Percentiles rank a stretch among this genome's conserved stretches.
These are phyloP conservation scores for Bufo gargarizans DNA, from an alignment of 2,113 vertebrate genomes.

Conservation along the genomic window DNA sequence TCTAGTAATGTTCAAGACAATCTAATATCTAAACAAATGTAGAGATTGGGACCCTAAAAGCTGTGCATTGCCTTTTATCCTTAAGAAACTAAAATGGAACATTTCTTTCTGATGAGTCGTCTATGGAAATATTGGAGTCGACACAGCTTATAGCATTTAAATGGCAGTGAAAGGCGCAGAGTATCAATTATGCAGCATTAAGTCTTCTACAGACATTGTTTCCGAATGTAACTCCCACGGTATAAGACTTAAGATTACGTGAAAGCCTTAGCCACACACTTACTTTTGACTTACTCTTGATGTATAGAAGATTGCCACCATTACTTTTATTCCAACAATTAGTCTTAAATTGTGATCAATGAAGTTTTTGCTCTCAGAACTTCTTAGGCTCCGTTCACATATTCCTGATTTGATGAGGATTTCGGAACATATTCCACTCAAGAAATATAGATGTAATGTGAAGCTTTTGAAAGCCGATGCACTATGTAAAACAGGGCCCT, in stretches of 20 bases:
- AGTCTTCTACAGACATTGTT: background rate
- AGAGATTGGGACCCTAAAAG: background rate
- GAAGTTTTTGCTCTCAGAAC: background rate
- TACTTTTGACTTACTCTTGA: background rate
- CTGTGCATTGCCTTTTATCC: background rate
- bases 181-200: conserved; percentile 44
- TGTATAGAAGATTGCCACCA: background rate
- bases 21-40: background rate
- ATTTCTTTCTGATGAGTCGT: background rate
- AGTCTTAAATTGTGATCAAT: background rate
- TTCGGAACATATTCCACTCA: no score
- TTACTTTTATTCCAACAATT: background rate
- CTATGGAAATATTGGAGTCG: background rate
- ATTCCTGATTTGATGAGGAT: no score
- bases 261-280: background rate
- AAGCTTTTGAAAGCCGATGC: no score
- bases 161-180: background rate
- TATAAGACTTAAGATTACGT: background rate
- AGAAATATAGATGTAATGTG: no score
- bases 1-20: background rate
- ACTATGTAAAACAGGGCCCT: no score
- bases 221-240: background rate
- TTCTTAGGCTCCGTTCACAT: background rate
- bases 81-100: background rate
- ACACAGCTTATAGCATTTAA: background rate